Base-by-base conservation (phyloP, 1,140 invertebrate species). In the Trachelipus rathkii region DNA sequence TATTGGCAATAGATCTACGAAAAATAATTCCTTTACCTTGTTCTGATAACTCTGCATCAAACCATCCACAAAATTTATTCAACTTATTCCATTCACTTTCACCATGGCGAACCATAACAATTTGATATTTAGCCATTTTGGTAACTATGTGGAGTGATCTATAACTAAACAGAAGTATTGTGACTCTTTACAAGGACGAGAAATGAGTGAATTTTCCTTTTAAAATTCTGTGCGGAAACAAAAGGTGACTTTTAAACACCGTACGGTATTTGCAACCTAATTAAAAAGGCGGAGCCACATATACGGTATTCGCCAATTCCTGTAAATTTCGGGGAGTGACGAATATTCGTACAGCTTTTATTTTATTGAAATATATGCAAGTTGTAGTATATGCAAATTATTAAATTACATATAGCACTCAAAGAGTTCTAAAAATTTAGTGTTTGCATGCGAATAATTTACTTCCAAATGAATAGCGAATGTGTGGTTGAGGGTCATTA, bases 41-140 rank as follows among this genome's bases (percentile, higher is more conserved):
- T 77, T 92, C 91, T 78, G 92, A 93, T 43, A 95, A 88, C 84
- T 91, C 88, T 70, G 93, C 92, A 83, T 95, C 93, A 82, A 76
- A 80, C 95, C 95, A 97, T 6, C 95, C 95, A 83, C 94, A 96
- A 84, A 97, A 98, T 44, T 93, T 86, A 86, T 97, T 97, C 82
- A 95, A 91, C 83, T 95, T 89, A 85, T 97, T 97, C 93, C 94
- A 98, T 85, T 95, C 93, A 82, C 94, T 96, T 86, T 97, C 95
- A 75, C 95, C 95, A 85, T 98, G 95, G 82, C 95, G 91, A 81
- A 97, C 91, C 91, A 97, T 95, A 76, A 97, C 94, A 88, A 97
- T 93, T 84, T 89, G 91, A 83, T 94, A 95, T 83, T 92, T 92
- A 24, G 88, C 89, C 89, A 91, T 90, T 83, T 84, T 88, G 68